Evolutionary conservation across 2,888 invertebrate species (phyloP).

Genomic region (Troglohyphantes excavatus): DNA sequence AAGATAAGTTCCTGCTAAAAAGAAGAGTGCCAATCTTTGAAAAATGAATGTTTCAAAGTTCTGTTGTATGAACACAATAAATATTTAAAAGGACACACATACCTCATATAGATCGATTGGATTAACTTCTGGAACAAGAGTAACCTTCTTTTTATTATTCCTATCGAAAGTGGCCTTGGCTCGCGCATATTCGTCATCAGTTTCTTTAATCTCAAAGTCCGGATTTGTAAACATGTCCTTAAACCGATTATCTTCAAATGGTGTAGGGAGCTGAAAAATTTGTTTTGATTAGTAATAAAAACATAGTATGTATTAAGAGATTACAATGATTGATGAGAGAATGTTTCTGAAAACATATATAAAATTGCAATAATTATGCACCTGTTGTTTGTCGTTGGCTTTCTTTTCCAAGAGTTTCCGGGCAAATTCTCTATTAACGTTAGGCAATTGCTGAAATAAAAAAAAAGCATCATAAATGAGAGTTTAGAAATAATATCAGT

Average conservation of each 20-base stretch:
- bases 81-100: not conserved
- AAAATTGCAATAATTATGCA: not conserved
- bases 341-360: not conserved
- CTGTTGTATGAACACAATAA: too few species aligned
- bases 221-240: slow-evolving; percentile 94
- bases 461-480: too few species aligned
- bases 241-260: slow-evolving; percentile 92
- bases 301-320: not conserved
- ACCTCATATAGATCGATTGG: slow-evolving; percentile 42
- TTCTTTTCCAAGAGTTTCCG: slow-evolving; percentile 90
- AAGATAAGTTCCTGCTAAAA: too few species aligned
- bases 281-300: not conserved
- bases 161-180: slow-evolving; percentile 94
- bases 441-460: slow-evolving; percentile 87
- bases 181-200: slow-evolving; percentile 83
- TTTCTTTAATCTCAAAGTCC: slow-evolving; percentile 92
- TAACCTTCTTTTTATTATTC: slow-evolving; percentile 83
- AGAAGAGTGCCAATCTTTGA: too few species aligned
- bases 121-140: slow-evolving; percentile 15
- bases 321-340: not conserved
- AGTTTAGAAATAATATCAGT: too few species aligned
- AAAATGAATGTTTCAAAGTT: too few species aligned
- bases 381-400: slow-evolving; percentile 82
- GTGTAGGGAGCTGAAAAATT: slow-evolving; percentile 6
- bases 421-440: slow-evolving; percentile 94